phyloP scores from a whole-genome alignment of 2,113 vertebrate genomes.

The Pomatorhinus ruficollis region DNA sequence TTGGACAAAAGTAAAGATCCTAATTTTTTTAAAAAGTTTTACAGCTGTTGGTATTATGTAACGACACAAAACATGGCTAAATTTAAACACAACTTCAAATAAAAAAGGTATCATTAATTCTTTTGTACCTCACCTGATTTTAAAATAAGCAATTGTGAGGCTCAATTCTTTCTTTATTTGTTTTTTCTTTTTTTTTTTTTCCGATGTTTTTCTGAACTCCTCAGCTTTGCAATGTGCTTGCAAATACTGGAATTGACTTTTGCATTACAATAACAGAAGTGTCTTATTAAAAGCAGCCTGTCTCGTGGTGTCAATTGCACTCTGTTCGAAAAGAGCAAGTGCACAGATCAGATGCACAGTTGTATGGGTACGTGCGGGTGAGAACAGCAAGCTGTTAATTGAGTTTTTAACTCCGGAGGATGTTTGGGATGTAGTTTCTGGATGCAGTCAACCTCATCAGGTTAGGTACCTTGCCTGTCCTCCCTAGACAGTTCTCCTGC shows the following conservation, averaged over 20 bases:
- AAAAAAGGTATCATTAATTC: background rate
- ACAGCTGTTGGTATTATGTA: constrained; percentile 2
- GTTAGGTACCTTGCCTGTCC: background rate
- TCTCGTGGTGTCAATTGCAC: background rate
- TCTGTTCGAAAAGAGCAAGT: background rate
- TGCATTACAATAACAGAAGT: background rate
- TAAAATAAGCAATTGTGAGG: background rate
- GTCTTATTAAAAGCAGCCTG: background rate
- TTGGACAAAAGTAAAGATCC: background rate
- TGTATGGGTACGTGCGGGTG: background rate
- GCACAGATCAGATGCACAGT: background rate
- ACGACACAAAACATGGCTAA: background rate
- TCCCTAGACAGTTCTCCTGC: background rate
- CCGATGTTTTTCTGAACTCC: background rate
- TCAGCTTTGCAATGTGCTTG: background rate
- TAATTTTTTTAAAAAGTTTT: background rate
- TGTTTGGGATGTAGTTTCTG: background rate
- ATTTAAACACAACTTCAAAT: constrained; percentile 24
- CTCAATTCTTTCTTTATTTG: background rate
- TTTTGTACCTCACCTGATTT: background rate
- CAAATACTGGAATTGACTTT: background rate
- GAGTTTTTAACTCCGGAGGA: background rate
- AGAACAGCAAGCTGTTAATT: background rate
- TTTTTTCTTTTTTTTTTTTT: background rate
- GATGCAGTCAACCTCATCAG: background rate